These are phyloP conservation scores for Leuciscus idus DNA, from an alignment of 2,113 vertebrate species.

Conservation along the genomic window DNA sequence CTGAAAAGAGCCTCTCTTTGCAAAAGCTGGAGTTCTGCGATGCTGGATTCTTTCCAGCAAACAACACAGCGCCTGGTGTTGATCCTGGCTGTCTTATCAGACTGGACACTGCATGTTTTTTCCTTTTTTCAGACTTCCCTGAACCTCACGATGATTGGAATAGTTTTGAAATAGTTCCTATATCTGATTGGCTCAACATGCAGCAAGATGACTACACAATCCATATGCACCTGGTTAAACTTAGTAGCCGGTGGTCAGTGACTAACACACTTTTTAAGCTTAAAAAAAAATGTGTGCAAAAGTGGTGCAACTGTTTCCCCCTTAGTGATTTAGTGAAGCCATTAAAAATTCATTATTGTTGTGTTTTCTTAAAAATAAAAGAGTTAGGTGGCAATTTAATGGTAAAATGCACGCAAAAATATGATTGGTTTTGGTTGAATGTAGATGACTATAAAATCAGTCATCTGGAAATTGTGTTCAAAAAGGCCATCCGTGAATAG, in stretches of 20 bases:
- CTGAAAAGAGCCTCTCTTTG: conserved; percentile 63
- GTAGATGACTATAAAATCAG: neutral
- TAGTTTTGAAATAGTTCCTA: conserved; percentile 42
- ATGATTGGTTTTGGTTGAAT: neutral
- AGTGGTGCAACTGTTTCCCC: neutral
- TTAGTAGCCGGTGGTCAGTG: neutral
- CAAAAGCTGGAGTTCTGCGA: conserved; percentile 38
- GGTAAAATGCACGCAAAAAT: neutral
- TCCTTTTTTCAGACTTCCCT: conserved; percentile 37
- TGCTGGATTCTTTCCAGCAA: conserved; percentile 54
- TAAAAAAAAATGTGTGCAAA: neutral
- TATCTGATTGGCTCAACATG: conserved; percentile 60
- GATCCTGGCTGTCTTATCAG: conserved; percentile 58
- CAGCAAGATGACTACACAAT: conserved; percentile 4
- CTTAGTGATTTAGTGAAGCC: neutral
- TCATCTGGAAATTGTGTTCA: conserved; percentile 27
- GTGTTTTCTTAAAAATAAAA: neutral
- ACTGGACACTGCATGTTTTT: conserved; percentile 55
- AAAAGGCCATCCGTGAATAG: conserved; percentile 8
- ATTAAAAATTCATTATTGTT: neutral
- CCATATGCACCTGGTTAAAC: neutral
- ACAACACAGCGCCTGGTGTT: conserved; percentile 19
- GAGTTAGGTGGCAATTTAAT: neutral
- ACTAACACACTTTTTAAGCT: neutral
- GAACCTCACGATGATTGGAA: conserved; percentile 54